Evolutionary conservation across 2,113 vertebrate species (phyloP).

Genomic region (Laticauda laticaudata): DNA sequence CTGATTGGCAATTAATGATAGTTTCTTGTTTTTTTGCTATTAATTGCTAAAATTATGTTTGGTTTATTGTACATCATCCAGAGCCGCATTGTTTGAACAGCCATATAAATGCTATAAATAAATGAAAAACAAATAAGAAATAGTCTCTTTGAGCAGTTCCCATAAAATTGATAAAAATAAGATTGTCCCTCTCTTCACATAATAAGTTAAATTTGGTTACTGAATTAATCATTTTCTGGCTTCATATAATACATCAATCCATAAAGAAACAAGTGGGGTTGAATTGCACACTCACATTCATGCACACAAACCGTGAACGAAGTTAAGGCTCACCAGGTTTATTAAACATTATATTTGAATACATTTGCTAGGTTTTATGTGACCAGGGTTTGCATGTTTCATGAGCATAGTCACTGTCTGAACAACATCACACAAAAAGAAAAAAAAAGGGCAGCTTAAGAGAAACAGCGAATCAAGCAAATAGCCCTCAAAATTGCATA

Average conservation of each 20-base stretch:
- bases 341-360: neutral
- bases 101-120: neutral
- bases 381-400: neutral
- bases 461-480: neutral
- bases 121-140: neutral
- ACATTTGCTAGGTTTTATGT: neutral
- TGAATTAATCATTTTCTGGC: neutral
- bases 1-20: neutral
- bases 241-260: neutral
- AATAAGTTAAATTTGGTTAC: neutral
- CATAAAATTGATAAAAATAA: neutral
- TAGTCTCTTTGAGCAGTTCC: neutral
- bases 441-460: neutral
- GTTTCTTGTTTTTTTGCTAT: neutral
- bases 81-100: neutral
- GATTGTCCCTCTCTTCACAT: neutral
- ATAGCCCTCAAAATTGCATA: neutral
- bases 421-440: neutral
- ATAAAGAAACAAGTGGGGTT: neutral
- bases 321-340: neutral
- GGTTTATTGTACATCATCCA: neutral
- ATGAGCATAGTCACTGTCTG: neutral
- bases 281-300: neutral
- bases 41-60: neutral
- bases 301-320: neutral